A percentile compares a stretch with the other conserved stretches of the same genome.
Conservation (phyloP, 2,797 vertebrate genomes). For the Melanotaenia trifasciata region DNA sequence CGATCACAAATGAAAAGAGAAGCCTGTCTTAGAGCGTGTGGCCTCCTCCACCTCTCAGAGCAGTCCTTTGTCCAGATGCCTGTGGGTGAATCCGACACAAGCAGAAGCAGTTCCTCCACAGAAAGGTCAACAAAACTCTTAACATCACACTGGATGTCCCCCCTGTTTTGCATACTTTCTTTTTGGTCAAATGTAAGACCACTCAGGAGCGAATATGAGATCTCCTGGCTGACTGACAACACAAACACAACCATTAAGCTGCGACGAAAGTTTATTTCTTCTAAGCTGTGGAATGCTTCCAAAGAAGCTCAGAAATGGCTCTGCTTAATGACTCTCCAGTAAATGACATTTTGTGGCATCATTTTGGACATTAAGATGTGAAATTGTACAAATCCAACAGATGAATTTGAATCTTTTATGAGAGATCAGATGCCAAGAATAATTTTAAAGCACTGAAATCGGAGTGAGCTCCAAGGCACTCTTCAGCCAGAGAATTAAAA, state of each 20-base stretch:
- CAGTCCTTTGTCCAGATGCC: conserved; percentile 55
- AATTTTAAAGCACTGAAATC: conserved; percentile 15
- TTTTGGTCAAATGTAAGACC: conserved; percentile 54
- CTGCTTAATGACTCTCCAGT: conserved; percentile 17
- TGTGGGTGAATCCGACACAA: conserved; percentile 33
- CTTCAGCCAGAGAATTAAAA: conserved; percentile 29
- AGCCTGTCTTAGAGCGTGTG: conserved; percentile 57
- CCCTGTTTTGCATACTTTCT: conserved; percentile 26
- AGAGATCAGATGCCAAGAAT: conserved; percentile 28
- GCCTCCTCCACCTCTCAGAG: conserved; percentile 46
- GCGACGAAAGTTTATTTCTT: conserved; percentile 67
- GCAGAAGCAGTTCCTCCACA: conserved; percentile 4
- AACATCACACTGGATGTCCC: conserved; percentile 44
- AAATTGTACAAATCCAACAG: conserved; percentile 5
- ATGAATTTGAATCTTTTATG: conserved; percentile 36
- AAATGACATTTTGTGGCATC: conserved; percentile 41
- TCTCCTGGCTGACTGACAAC: conserved; percentile 71
- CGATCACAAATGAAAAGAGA: conserved; percentile 66
- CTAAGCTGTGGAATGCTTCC: conserved; percentile 59
- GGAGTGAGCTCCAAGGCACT: conserved; percentile 13
- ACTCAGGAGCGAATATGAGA: conserved; percentile 43
- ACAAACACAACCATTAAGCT: conserved; percentile 73
- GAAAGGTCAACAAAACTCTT: conserved; percentile 69
- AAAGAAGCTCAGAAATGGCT: conserved; percentile 49
- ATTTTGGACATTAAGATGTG: conserved; percentile 27